Conservation (phyloP, 2,113 vertebrate species). For the Bolborhynchus lineola region DNA sequence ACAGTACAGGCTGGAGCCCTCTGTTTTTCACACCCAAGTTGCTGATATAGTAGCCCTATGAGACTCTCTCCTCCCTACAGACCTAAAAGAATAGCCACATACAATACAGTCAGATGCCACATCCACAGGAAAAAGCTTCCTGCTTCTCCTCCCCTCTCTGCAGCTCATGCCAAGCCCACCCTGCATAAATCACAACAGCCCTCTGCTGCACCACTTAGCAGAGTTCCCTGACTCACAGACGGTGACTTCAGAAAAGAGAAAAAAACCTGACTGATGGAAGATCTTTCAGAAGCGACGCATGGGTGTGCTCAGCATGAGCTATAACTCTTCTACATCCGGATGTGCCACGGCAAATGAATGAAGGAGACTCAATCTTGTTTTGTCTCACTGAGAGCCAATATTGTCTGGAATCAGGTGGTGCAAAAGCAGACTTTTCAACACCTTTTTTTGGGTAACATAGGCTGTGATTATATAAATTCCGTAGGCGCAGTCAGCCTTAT, state of each 20-base stretch:
- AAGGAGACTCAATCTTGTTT: neutral
- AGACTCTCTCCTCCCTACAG: neutral
- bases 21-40: neutral
- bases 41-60: neutral
- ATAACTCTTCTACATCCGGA: neutral
- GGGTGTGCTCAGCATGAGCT: neutral
- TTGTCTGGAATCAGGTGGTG: slow-evolving; percentile 3
- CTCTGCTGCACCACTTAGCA: neutral
- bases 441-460: neutral
- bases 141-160: accelerated
- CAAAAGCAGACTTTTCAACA: slow-evolving; percentile 32
- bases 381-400: neutral
- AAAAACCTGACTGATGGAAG: neutral
- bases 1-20: neutral
- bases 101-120: neutral
- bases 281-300: neutral
- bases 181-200: neutral
- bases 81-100: neutral
- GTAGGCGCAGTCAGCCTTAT: neutral
- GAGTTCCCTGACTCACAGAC: accelerated
- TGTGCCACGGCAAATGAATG: neutral
- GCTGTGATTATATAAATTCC: slow-evolving; percentile 6
- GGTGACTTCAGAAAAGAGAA: accelerated
- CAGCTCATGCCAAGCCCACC: neutral
- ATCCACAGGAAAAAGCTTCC: neutral